Conservation (phyloP, 2,113 vertebrate species). For the Pteruthius melanotis region DNA sequence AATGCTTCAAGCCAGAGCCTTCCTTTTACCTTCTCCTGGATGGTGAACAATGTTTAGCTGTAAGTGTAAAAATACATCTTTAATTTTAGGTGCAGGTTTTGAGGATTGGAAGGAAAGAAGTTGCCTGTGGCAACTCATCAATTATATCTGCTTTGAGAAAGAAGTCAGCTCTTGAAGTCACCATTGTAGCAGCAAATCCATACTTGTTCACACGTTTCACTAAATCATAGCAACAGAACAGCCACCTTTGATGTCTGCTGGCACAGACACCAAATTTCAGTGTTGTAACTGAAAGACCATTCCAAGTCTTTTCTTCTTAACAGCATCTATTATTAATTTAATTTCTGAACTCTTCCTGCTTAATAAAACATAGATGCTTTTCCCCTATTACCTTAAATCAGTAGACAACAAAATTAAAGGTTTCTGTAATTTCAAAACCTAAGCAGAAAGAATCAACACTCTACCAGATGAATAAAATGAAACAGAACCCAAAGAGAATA, state of each 20-base stretch:
- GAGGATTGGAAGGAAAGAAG: background rate
- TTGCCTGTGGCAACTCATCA: background rate
- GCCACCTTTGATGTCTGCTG: background rate
- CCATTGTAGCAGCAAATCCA: background rate
- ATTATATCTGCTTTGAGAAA: background rate
- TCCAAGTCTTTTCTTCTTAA: background rate
- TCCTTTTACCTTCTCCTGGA: background rate
- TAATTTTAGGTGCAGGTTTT: background rate
- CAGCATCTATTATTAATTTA: background rate
- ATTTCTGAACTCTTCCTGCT: background rate
- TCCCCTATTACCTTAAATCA: background rate
- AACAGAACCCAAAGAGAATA: background rate
- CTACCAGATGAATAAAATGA: background rate
- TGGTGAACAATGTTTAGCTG: background rate
- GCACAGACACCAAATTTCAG: background rate
- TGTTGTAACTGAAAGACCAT: background rate
- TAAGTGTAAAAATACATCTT: background rate
- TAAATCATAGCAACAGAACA: background rate
- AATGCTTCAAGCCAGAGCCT: background rate
- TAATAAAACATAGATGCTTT: background rate
- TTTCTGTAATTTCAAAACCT: background rate
- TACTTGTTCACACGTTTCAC: background rate
- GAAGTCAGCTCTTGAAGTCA: background rate
- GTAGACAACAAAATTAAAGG: background rate
- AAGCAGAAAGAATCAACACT: background rate